These are phyloP conservation scores for Lamellibrachia columna DNA, from an alignment of 2,888 invertebrate species.

Conservation along the genomic window DNA sequence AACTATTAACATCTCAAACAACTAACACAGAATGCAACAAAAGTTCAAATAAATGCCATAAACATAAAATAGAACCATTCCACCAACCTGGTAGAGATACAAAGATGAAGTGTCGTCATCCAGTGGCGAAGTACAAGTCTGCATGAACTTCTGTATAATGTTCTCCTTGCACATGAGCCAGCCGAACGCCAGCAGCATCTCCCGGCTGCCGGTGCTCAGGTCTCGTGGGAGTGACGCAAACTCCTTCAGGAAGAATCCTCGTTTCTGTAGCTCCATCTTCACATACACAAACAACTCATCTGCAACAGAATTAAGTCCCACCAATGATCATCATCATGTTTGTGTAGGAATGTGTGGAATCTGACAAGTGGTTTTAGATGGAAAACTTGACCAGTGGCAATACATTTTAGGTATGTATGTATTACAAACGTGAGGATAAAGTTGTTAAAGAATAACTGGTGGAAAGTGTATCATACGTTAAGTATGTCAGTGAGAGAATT, in stretches of 20 bases:
- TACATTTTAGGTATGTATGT: neutral
- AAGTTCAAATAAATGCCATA: too few species aligned
- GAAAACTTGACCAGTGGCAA: neutral
- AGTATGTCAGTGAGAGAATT: too few species aligned
- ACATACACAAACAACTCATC: conserved; percentile 57
- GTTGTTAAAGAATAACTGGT: neutral
- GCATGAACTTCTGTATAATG: conserved; percentile 56
- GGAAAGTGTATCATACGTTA: too few species aligned
- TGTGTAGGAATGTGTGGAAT: too few species aligned
- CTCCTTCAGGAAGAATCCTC: conserved; percentile 52
- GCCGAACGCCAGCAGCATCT: conserved; percentile 59
- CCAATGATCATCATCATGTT: neutral
- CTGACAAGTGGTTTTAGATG: neutral
- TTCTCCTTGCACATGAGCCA: conserved; percentile 59
- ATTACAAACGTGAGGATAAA: too few species aligned
- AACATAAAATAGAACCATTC: too few species aligned
- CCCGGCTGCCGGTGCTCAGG: conserved; percentile 56
- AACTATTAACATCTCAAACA: too few species aligned
- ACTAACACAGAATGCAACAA: too few species aligned
- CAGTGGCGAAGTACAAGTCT: conserved; percentile 37
- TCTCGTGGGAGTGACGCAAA: conserved; percentile 55
- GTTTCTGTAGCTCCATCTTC: conserved; percentile 55
- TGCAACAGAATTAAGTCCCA: conserved; percentile 36
- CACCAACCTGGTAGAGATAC: neutral
- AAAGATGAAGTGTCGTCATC: conserved; percentile 36